Base-by-base conservation (phyloP, 1,140 invertebrate species). In the Drosophila jambulina region DNA sequence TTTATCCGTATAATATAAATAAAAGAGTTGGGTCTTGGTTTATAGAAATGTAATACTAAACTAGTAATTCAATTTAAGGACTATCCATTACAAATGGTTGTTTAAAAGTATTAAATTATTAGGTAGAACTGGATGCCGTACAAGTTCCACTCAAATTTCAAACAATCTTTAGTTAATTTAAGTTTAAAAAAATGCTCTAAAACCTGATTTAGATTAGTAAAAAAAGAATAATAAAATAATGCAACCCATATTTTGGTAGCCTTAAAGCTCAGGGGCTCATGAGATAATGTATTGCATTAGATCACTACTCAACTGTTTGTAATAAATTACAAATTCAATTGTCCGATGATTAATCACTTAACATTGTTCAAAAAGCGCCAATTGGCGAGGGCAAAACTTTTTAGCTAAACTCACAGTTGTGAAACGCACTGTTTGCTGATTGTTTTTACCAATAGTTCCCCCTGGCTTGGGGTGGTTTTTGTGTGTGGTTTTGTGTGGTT, bases 361-460 rank as follows among this genome's bases (percentile, higher is more conserved):
- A 45, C 46, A 65, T 36, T 53, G 29, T 49, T 65, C 42, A 36
- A 21, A 62, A 48, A 68, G 38, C 10, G 32, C 23, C 29, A 67
- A 38, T 64, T 48, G 59, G 32, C 64, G 59, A 67, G 59, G 59
- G 64, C 46, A 34, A 67, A 48, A 48, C 64, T 70, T 70, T 68
- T 43, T 4, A 56, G 67, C 64, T 23, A 67, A 54, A 69, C 63
- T 64, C 64, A 65, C 61, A 69, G 29, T 69, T 69, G 17, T 67
- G 67, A 70, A 68, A 70, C 53, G 67, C 34, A 71, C 69, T 42
- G 69, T 70, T 70, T 58, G 51, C 64, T 70, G 67, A 69, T 71
- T 70, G 64, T 71, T 72, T 59, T 25, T 72, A 72, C 67, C 69
- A 71, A 72, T 51, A 71, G 67, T 58, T 49, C 36, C 51, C 68